Conservation (phyloP, 1,140 invertebrate genomes). For the Paraescarpia echinospica region DNA sequence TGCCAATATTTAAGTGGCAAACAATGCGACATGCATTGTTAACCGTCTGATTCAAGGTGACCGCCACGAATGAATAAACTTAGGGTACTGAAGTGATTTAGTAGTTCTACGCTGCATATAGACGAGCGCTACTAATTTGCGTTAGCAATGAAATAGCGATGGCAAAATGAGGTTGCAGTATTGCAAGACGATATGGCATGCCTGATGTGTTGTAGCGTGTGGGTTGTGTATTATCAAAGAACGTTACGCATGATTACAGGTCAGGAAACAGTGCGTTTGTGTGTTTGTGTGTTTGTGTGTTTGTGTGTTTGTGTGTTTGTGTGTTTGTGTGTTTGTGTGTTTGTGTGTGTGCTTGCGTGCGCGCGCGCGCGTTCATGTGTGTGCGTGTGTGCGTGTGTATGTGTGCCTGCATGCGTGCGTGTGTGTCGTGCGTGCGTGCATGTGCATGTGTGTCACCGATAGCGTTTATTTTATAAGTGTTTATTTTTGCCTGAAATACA, state of each 20-base stretch:
- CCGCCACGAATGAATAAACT: neutral
- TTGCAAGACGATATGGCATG: neutral
- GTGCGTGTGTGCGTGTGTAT: neutral
- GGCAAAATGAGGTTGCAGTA: neutral
- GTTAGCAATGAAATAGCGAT: neutral
- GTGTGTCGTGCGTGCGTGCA: slow-evolving; percentile 13
- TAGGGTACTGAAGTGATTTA: neutral
- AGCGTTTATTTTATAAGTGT: neutral
- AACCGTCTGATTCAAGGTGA: neutral
- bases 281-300: slow-evolving; percentile 14
- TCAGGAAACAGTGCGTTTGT: neutral
- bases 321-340: slow-evolving; percentile 6
- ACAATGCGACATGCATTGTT: neutral
- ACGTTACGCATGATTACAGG: neutral
- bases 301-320: no score
- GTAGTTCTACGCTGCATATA: no score
- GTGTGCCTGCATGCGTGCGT: neutral
- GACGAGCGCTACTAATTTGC: neutral
- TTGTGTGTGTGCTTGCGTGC: slow-evolving; percentile 12
- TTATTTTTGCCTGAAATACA: no score
- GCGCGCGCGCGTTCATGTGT: neutral
- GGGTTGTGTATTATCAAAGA: neutral
- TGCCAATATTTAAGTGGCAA: neutral
- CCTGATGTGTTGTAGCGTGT: neutral
- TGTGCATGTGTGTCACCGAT: neutral